Evolutionary conservation across 1,140 invertebrate species (phyloP).

Genomic region (Ceratosolen solmsi): DNA sequence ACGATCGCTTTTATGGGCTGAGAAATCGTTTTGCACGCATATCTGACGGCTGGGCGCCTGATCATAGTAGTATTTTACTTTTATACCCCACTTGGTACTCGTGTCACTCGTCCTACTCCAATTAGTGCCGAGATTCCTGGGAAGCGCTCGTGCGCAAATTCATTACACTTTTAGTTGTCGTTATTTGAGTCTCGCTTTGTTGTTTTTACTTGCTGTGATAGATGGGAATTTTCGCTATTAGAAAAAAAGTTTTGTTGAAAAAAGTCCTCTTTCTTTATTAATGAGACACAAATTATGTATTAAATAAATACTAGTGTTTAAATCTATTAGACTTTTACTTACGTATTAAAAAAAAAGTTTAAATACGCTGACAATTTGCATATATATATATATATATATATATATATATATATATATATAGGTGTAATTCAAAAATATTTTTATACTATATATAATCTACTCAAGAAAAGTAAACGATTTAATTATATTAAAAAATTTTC

Average conservation of each 20-base stretch:
- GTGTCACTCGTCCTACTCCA: slow-evolving; percentile 43
- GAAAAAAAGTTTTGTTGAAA: neutral
- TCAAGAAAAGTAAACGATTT: too few relatives aligned
- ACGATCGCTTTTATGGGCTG: neutral
- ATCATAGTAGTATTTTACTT: slow-evolving; percentile 1
- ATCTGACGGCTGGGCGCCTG: neutral
- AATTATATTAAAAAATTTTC: too few relatives aligned
- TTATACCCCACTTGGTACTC: slow-evolving; percentile 38
- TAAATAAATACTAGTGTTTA: too few relatives aligned
- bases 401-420: too few relatives aligned
- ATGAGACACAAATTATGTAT: too few relatives aligned
- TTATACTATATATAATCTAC: too few relatives aligned
- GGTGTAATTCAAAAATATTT: too few relatives aligned
- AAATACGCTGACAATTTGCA: too few relatives aligned
- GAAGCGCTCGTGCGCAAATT: slow-evolving; percentile 37
- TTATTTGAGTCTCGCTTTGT: neutral
- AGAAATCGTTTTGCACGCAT: neutral
- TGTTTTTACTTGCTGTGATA: neutral
- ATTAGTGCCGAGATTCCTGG: slow-evolving; percentile 48
- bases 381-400: too few relatives aligned
- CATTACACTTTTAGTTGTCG: slow-evolving; percentile 1
- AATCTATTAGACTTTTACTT: too few relatives aligned
- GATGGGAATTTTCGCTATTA: neutral
- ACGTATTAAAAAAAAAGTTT: too few relatives aligned
- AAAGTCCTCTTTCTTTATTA: too few relatives aligned